These are phyloP conservation scores for Linhomoeus sp. DNA, from an alignment of 2,888 invertebrate genomes.

Conservation along the genomic window DNA sequence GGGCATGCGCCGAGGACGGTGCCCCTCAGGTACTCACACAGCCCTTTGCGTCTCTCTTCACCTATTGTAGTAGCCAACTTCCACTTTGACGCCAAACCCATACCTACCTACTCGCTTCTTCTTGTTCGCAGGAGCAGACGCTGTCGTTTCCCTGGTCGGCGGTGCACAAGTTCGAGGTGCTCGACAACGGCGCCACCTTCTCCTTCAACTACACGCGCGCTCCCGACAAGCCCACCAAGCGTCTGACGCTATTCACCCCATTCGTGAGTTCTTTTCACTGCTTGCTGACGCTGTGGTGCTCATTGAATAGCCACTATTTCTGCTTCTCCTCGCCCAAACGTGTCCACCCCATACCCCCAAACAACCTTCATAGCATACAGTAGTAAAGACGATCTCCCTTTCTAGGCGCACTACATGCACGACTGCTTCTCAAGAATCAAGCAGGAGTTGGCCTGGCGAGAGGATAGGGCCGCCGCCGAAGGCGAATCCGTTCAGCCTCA, in stretches of 20 bases:
- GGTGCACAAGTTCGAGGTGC: slow-evolving; percentile 47
- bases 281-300: too few species aligned
- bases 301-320: too few species aligned
- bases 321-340: too few species aligned
- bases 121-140: neutral
- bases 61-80: too few species aligned
- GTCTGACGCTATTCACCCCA: slow-evolving; percentile 67
- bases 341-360: too few species aligned
- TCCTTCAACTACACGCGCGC: slow-evolving; percentile 62
- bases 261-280: slow-evolving; percentile 45
- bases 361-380: too few species aligned
- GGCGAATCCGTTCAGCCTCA: too few species aligned
- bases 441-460: slow-evolving; percentile 57
- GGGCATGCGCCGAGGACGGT: slow-evolving; percentile 64
- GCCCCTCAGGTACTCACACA: slow-evolving; percentile 40
- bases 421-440: slow-evolving; percentile 89
- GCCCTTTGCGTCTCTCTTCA: too few species aligned
- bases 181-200: slow-evolving; percentile 77
- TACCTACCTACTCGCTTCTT: too few species aligned
- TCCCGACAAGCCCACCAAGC: slow-evolving; percentile 51
- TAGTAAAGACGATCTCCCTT: slow-evolving; percentile 4
- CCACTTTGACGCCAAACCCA: too few species aligned
- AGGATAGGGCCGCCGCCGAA: too few species aligned
- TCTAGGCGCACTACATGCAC: slow-evolving; percentile 64
- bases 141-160: neutral